These are phyloP conservation scores for Hypocryptadius cinnamomeus DNA, from an alignment of 2,113 vertebrate species.

Conservation along the genomic window DNA sequence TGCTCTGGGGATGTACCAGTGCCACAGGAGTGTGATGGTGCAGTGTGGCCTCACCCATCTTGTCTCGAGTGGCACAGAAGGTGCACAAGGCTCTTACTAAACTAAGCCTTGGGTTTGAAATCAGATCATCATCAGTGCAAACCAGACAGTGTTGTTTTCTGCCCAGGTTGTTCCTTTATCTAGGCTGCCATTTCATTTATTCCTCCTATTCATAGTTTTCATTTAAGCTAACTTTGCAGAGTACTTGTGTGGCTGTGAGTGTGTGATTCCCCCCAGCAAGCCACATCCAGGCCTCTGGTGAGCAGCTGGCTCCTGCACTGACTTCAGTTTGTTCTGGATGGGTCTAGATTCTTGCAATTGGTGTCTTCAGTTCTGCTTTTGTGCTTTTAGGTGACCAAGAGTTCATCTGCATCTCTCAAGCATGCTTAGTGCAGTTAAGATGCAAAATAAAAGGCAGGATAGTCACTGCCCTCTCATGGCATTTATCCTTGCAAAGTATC, in stretches of 20 bases:
- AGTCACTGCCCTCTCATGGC: background rate
- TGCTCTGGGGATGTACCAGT: background rate
- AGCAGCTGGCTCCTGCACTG: background rate
- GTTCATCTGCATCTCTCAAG: background rate
- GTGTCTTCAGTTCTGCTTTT: background rate
- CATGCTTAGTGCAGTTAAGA: background rate
- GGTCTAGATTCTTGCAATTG: background rate
- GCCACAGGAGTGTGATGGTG: background rate
- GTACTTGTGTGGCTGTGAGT: background rate
- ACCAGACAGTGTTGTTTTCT: background rate
- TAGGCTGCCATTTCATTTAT: background rate
- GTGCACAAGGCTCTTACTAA: background rate
- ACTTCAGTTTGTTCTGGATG: background rate
- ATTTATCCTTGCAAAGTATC: background rate
- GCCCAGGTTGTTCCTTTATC: background rate
- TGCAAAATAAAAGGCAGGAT: background rate
- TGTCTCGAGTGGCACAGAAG: background rate
- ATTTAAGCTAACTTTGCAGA: background rate
- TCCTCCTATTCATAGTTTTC: background rate
- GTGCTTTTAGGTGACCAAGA: background rate
- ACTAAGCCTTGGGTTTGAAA: background rate
- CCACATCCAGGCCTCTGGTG: background rate
- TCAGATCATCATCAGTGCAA: background rate
- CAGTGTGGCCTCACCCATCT: background rate
- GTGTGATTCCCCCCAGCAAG: background rate